Percentiles rank a stretch among this genome's conserved stretches.
phyloP scores from a whole-genome alignment of 1,140 invertebrate genomes.

The Drosophila saltans region DNA sequence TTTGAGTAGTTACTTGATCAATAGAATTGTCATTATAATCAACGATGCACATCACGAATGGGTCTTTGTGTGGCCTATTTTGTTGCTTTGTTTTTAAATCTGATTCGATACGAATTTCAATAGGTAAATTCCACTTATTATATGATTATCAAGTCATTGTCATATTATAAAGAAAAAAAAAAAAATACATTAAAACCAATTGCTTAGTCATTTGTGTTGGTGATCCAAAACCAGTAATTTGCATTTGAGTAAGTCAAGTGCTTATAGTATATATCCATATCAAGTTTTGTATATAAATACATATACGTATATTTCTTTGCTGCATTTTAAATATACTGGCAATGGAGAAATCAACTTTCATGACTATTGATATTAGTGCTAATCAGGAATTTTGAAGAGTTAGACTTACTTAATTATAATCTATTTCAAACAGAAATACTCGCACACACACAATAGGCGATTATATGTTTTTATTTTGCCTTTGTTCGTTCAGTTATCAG shows the following conservation, averaged over 20 bases:
- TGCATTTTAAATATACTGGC: background rate
- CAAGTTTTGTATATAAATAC: conserved; percentile 27
- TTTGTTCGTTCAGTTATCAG: conserved; percentile 7
- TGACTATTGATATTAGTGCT: background rate
- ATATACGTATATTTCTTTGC: background rate
- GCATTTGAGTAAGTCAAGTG: conserved; percentile 32
- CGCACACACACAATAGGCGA: background rate
- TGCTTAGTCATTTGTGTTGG: conserved; percentile 38
- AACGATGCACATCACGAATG: background rate
- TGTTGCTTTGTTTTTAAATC: background rate
- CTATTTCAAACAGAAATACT: background rate
- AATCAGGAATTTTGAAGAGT: conserved; percentile 2
- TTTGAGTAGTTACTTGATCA: conserved; percentile 6
- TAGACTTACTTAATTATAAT: background rate
- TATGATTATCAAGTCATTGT: conserved; percentile 12
- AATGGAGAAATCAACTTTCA: conserved; percentile 25
- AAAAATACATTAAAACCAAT: conserved; percentile 13
- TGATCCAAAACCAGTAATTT: conserved; percentile 54
- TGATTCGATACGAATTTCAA: conserved; percentile 8
- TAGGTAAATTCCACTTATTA: conserved; percentile 2
- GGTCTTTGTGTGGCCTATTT: conserved; percentile 10
- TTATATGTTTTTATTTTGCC: conserved; percentile 3
- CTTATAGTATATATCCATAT: conserved; percentile 55
- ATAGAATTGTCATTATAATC: background rate
- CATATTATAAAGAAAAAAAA: conserved; percentile 1